A percentile compares a stretch with the other conserved stretches of the same genome.
These are phyloP conservation scores for Saccostrea echinata DNA, from an alignment of 1,140 invertebrate species.

Conservation along the genomic window DNA sequence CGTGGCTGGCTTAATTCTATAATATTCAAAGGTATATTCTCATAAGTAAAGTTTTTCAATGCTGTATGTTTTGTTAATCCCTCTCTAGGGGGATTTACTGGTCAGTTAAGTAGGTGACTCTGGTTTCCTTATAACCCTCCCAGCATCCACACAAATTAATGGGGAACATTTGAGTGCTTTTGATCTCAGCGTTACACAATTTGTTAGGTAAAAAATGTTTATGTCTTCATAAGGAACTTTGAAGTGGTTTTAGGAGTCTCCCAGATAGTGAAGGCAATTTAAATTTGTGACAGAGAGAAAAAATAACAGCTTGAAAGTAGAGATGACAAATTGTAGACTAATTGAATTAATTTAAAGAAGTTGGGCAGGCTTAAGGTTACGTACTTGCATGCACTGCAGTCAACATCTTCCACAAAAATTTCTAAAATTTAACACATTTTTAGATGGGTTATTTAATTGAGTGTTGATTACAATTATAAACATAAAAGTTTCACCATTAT, in stretches of 20 bases:
- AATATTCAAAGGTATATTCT: not conserved
- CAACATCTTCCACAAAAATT: not conserved
- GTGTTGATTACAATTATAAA: not conserved
- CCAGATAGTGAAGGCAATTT: not conserved
- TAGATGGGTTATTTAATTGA: not conserved
- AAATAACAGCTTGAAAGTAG: not conserved
- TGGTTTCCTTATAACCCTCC: not conserved
- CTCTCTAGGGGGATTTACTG: not conserved
- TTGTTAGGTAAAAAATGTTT: slow-evolving; percentile 16
- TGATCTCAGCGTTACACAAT: not conserved
- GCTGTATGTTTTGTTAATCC: not conserved
- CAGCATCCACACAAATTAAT: slow-evolving; percentile 19
- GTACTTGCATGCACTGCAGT: not conserved
- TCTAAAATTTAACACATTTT: not conserved
- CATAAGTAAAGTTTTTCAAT: not conserved
- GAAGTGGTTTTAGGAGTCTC: slow-evolving; percentile 19
- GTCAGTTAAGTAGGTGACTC: not conserved
- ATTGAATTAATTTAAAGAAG: not conserved
- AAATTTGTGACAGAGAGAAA: not conserved
- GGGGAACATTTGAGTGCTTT: not conserved
- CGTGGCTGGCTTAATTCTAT: not conserved
- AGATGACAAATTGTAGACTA: not conserved
- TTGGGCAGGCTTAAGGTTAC: not conserved
- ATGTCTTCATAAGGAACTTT: not conserved
- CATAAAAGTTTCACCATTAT: slow-evolving; percentile 10